These are phyloP conservation scores for Phrynocephalus vlangalii DNA, from an alignment of 2,797 vertebrate species.

Conservation along the genomic window DNA sequence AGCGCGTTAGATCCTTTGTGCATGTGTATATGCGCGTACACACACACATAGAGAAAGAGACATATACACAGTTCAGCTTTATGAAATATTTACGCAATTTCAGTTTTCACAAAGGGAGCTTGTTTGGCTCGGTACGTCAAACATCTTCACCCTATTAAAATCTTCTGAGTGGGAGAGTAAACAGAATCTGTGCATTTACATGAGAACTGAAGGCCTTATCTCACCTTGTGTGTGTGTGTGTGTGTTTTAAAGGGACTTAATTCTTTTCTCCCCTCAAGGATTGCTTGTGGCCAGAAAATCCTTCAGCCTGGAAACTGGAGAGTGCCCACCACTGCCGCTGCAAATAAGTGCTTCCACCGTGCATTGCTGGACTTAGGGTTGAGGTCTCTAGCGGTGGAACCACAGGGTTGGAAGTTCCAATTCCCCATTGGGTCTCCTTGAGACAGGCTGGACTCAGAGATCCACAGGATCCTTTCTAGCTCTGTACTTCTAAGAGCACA, in stretches of 20 bases:
- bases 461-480: no score
- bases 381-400: no score
- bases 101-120: conserved; percentile 66
- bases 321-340: not conserved
- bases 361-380: not conserved
- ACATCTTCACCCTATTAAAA: conserved; percentile 65
- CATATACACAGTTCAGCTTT: conserved; percentile 23
- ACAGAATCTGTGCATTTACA: conserved; percentile 69
- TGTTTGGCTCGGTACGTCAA: conserved; percentile 76
- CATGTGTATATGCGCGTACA: not conserved
- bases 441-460: no score
- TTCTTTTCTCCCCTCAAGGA: conserved; percentile 46
- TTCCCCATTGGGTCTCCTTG: no score
- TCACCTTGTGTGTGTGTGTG: not conserved
- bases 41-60: not conserved
- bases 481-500: no score
- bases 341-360: not conserved
- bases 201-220: conserved; percentile 69
- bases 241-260: conserved; percentile 65
- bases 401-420: no score
- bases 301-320: conserved; percentile 60
- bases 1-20: conserved; percentile 7
- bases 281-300: conserved; percentile 31
- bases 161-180: conserved; percentile 70
- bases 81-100: conserved; percentile 80